Evolutionary conservation across 2,888 invertebrate species (phyloP).

Genomic region (Operophtera brumata): DNA sequence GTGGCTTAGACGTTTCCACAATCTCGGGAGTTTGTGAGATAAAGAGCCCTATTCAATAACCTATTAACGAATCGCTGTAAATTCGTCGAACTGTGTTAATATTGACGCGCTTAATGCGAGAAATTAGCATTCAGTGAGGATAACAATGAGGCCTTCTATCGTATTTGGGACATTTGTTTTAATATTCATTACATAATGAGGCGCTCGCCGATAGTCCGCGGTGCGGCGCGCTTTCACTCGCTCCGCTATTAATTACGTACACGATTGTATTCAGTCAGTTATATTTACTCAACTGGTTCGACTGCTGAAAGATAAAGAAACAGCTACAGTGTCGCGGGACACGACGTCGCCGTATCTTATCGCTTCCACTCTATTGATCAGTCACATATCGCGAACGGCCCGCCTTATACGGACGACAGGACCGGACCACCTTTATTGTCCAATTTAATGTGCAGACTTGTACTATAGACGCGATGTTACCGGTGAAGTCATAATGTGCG

Average conservation of each 20-base stretch:
- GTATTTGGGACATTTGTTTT: constrained; percentile 73
- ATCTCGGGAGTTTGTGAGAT: constrained; percentile 45
- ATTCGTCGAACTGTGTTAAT: constrained; percentile 41
- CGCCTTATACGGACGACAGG: constrained; percentile 74
- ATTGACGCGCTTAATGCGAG: constrained; percentile 37
- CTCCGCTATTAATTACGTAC: constrained; percentile 71
- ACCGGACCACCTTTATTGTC: constrained; percentile 73
- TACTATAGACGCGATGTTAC: constrained; percentile 69
- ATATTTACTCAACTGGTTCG: constrained; percentile 78
- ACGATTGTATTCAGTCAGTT: constrained; percentile 69
- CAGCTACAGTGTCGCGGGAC: constrained; percentile 63
- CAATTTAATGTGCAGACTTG: constrained; percentile 71
- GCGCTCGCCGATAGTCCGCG: constrained; percentile 56
- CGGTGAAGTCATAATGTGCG: constrained; percentile 79
- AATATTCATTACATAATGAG: constrained; percentile 77
- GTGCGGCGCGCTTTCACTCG: constrained; percentile 73
- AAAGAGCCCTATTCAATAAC: constrained; percentile 36
- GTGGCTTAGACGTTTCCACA: constrained; percentile 38
- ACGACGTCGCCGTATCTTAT: constrained; percentile 74
- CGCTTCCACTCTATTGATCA: constrained; percentile 75
- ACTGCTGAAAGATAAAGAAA: constrained; percentile 76
- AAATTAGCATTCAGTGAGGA: constrained; percentile 40
- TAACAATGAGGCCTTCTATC: constrained; percentile 52
- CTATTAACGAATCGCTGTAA: constrained; percentile 41
- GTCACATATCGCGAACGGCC: constrained; percentile 74